Evolutionary conservation across 2,797 vertebrate genomes (phyloP), one percentile per base, ranked within the genome.

Genomic region (Schizothorax lantsangensis): DNA sequence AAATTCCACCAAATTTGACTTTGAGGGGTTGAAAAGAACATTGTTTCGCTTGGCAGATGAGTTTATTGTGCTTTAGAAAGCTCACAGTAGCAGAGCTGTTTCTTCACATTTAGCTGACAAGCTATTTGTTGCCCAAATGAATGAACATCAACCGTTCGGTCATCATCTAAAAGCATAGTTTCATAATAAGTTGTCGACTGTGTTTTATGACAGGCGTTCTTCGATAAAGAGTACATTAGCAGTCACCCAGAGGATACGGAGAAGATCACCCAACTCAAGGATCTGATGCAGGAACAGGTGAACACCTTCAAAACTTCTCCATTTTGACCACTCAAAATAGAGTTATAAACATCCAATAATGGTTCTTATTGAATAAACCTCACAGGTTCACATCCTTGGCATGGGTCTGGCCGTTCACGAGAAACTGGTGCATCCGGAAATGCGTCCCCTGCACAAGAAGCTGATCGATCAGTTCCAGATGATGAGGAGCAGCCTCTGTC

Each of bases 381-480:
- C 14, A 11, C 90, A 99, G 98, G 98, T 99, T 3, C 98, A 99
- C 84, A 94, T 99, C 88, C 96, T 99, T 9, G 98, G 98, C 71
- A 96, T 99, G 43, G 98, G 98, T 2, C 95, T 99, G 91, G 97
- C 98, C 38, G 97, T 99, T 84, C 98, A 99, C 5, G 98, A 99
- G 94, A 98, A 99, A 88, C 96, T 99, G 87, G 98, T 99, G 59
- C 98, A 99, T 91, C 98, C 98, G 0, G 98, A 99, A 94, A 99
- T 99, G 98, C 97, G 98, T 66, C 98, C 98, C 40, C 93, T 99
- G 84, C 98, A 99, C 93, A 99, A 99, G 94, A 99, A 99, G 91
- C 95, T 99, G 40, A 97, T 99, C 6, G 98, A 99, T 92, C 98
- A 99, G 95, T 99, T 99, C 95, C 98, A 99, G 93, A 97, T 99